A percentile compares a stretch with the other conserved stretches of the same genome.
phyloP scores from a whole-genome alignment of 2,113 vertebrate genomes.

The Stomatorhinus ivindoensis region DNA sequence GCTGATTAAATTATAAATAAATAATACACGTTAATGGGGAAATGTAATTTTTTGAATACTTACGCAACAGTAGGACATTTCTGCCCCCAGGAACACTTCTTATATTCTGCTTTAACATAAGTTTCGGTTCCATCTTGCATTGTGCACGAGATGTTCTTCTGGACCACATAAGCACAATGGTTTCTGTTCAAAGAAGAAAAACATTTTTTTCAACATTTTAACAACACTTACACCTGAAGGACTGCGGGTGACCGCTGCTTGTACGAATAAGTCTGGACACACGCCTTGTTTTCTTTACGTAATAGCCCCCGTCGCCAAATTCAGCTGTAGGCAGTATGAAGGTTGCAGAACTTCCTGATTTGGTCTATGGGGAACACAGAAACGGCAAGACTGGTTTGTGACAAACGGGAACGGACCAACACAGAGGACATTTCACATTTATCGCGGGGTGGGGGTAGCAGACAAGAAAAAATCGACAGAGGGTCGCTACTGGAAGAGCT shows the following conservation, averaged over 20 bases:
- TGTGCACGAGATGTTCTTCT: conserved; percentile 84
- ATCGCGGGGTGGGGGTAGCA: not conserved
- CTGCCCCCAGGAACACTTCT: conserved; percentile 90
- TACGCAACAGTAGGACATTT: conserved; percentile 86
- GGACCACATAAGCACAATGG: conserved; percentile 87
- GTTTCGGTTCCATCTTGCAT: conserved; percentile 82
- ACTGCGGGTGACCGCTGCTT: not conserved
- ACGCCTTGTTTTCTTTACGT: not conserved
- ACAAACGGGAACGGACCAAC: not conserved
- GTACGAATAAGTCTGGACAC: not conserved
- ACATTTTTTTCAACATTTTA: not conserved
- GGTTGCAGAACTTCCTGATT: not conserved
- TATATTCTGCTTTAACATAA: conserved; percentile 89
- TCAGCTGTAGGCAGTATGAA: not conserved
- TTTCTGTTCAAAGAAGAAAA: conserved; percentile 61
- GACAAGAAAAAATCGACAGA: not conserved
- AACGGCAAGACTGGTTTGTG: not conserved
- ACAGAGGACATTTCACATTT: not conserved
- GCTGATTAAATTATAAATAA: not conserved
- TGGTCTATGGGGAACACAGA: not conserved
- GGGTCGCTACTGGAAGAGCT: not conserved
- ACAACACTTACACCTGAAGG: not conserved
- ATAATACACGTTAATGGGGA: not conserved
- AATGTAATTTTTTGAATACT: conserved; percentile 45
- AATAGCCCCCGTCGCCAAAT: not conserved